These are phyloP conservation scores for Erpetoichthys calabaricus DNA, from an alignment of 2,797 vertebrate species.

Conservation along the genomic window DNA sequence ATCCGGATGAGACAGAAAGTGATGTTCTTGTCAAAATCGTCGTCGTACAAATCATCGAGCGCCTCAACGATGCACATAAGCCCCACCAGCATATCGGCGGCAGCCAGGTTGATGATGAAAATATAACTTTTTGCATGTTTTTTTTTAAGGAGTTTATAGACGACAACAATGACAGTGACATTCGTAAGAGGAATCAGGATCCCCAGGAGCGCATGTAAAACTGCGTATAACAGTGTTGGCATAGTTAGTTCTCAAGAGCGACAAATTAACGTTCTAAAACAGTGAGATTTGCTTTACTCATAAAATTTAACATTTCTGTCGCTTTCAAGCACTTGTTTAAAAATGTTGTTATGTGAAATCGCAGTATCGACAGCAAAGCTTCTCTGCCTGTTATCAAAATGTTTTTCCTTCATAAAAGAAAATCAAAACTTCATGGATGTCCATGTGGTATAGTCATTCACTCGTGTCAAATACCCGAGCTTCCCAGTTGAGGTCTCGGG, in stretches of 20 bases:
- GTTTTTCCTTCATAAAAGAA: too few relatives aligned
- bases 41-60: conserved; percentile 17
- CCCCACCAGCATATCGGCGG: conserved; percentile 25
- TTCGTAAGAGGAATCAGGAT: conserved; percentile 21
- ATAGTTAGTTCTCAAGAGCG: conserved; percentile 10
- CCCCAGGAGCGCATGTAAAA: conserved; percentile 19
- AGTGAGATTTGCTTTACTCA: too few relatives aligned
- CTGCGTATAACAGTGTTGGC: conserved; percentile 13
- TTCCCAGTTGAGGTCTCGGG: too few relatives aligned
- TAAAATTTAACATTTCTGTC: too few relatives aligned
- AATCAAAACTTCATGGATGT: too few relatives aligned
- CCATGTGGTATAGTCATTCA: too few relatives aligned
- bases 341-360: too few relatives aligned
- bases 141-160: conserved; percentile 22
- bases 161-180: conserved; percentile 20
- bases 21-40: conserved; percentile 18
- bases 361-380: too few relatives aligned
- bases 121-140: conserved; percentile 20
- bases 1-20: conserved; percentile 22
- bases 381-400: too few relatives aligned
- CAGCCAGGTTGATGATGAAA: conserved; percentile 27
- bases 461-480: too few relatives aligned
- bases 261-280: too few relatives aligned
- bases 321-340: too few relatives aligned
- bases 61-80: conserved; percentile 23